Evolutionary conservation across 2,113 vertebrate species (phyloP), one percentile per base, ranked within the genome.

Genomic region (Rhinogobius similis): DNA sequence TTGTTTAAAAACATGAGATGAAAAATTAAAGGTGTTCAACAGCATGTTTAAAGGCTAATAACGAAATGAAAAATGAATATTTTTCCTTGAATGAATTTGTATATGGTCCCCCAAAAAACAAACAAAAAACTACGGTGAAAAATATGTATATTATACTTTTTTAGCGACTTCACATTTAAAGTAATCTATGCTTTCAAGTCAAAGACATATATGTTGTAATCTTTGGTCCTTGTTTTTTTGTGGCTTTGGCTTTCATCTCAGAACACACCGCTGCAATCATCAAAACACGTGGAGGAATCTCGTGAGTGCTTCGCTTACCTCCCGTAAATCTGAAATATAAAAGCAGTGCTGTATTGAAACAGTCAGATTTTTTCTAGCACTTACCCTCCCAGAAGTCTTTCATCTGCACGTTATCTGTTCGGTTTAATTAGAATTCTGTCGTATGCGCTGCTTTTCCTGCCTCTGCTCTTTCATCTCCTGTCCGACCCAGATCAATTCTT

Each of bases 391-490:
- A 23, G 0, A 59, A 46, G 70, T 66, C 82, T 88, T 87, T 87
- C 81, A 88, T 87, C 85, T 72, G 62, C 43, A 50, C 67, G 73
- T 85, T 77, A 86, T 84, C 85, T 65, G 76, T 77, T 81, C 76
- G 68, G 73, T 81, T 83, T 86, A 86, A 90, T 91, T 82, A 87
- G 56, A 79, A 72, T 43, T 64, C 77, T 80, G 62, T 53, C 55
- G 11, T 80, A 61, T 73, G 69, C 67, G 23, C 0, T 64, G 71
- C 61, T 73, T 29, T 67, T 81, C 75, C 75, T 65, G 72, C 67
- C 44, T 79, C 52, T 20, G 53, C 64, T 73, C 82, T 90, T 89
- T 89, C 82, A 89, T 90, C 87, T 85, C 71, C 61, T 79, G 76
- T 82, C 78, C 78, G 72, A 74, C 76, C 43, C 82, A 68, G 75